Percentiles rank a stretch among this genome's conserved stretches.
phyloP scores from a whole-genome alignment of 2,113 vertebrate genomes.

The Oxygymnocypris stewartii region DNA sequence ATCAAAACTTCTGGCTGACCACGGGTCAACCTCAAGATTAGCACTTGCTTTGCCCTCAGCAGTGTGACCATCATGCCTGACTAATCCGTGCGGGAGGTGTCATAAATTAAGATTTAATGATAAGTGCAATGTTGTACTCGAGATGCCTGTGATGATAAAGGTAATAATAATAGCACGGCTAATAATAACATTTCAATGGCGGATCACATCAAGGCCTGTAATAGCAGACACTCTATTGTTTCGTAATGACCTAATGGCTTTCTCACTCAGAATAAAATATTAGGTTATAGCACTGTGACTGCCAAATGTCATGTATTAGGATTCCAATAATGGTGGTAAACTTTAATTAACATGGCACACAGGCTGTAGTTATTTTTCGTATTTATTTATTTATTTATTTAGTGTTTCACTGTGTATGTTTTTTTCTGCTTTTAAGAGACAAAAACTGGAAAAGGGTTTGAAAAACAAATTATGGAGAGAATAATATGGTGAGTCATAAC shows the following conservation, averaged over 20 bases:
- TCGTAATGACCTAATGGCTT: constrained; percentile 65
- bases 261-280: constrained; percentile 62
- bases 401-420: neutral
- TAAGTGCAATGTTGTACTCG: constrained; percentile 67
- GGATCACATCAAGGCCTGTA: constrained; percentile 64
- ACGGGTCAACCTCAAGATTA: neutral
- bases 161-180: constrained; percentile 65
- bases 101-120: constrained; percentile 63
- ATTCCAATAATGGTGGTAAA: constrained; percentile 68
- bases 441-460: neutral
- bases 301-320: constrained; percentile 64
- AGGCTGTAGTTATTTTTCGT: constrained; percentile 45
- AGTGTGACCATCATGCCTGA: neutral
- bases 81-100: constrained; percentile 47
- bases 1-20: constrained; percentile 9
- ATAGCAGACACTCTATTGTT: constrained; percentile 64
- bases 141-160: constrained; percentile 65
- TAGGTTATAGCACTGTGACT: constrained; percentile 57
- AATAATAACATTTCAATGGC: constrained; percentile 67
- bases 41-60: neutral
- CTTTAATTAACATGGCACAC: constrained; percentile 61
- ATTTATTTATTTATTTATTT: constrained; percentile 12
- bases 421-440: neutral
- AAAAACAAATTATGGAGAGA: neutral
- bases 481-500: constrained; percentile 3